Evolutionary conservation across 2,797 vertebrate species (phyloP), one percentile per base, ranked within the genome.

Genomic region (Lithobates sylvaticus): DNA sequence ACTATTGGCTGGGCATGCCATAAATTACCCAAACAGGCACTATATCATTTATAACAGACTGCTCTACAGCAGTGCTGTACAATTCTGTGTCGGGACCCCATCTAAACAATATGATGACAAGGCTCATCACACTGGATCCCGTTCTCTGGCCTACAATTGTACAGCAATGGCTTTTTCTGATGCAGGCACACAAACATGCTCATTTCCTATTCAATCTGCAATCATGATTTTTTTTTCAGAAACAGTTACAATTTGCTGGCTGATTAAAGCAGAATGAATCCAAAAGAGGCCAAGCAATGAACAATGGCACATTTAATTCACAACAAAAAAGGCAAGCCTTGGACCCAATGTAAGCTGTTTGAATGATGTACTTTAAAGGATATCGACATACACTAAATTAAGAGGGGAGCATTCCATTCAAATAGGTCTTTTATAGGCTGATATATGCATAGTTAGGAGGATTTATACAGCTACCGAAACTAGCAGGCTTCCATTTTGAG

Each of bases 351-450:
- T 93, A 94, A 92, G 93, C 93, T 93, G 93, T 93, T 94, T 93
- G 93, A 93, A 95, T 94, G 93, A 94, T 93, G 93, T 93, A 94
- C 91, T 94, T 93, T 88, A 94, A 94, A 94, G 94, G 77, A 79
- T 69, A 79, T 39, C n/a, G 29, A 79, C n/a, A 69, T 79, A 79
- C 77, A 79, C 77, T 79, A 79, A 79, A 79, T 79, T 79, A 79
- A 79, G 77, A 47, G 77, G 77, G 77, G 77, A 79, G 10, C 13
- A 29, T 69, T 15, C 42, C 42, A 47, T 21, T 78, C 26, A 68
- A 44, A 77, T 32, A 21, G 26, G 10, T 34, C n/a, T 39, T 29
- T 23, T 13, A 69, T 47, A 44, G 13, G 23, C 10, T 78, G 10
- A 78, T 26, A 13, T 78, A 18, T 67, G 13, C 7, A 54, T 15